phyloP scores from a whole-genome alignment of 2,888 invertebrate genomes.

The Diarsia brunnea region DNA sequence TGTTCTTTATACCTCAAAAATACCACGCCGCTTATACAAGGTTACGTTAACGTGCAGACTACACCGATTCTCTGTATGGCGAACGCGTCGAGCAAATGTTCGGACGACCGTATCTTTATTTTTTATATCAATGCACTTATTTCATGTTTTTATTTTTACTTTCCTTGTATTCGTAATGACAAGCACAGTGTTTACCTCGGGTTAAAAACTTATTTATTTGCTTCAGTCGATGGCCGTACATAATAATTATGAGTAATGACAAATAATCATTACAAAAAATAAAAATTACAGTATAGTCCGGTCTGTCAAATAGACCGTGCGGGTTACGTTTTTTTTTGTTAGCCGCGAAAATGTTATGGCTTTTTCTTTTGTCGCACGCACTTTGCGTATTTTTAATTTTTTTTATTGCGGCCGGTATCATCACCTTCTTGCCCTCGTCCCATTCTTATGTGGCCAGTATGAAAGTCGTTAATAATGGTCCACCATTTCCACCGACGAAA shows the following conservation, averaged over 20 bases:
- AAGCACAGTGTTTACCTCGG: too few species aligned
- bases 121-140: too few species aligned
- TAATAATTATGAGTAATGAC: slow-evolving; percentile 40
- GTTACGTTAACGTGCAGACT: too few species aligned
- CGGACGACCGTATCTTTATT: too few species aligned
- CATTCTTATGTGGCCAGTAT: slow-evolving; percentile 46
- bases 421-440: too few species aligned
- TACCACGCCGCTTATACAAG: too few species aligned
- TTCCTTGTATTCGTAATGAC: too few species aligned
- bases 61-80: too few species aligned
- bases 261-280: slow-evolving; percentile 6
- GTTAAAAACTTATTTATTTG: neutral
- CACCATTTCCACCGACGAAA: slow-evolving; percentile 71
- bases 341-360: slow-evolving; percentile 69
- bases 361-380: slow-evolving; percentile 50
- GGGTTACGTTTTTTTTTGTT: slow-evolving; percentile 16
- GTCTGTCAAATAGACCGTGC: slow-evolving; percentile 50
- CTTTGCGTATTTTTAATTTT: slow-evolving; percentile 41
- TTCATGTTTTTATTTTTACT: too few species aligned
- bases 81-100: too few species aligned
- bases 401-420: too few species aligned
- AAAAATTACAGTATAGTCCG: slow-evolving; percentile 46
- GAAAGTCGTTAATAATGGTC: slow-evolving; percentile 64
- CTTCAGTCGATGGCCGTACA: slow-evolving; percentile 38
- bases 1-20: too few species aligned